Evolutionary conservation across 1,140 invertebrate genomes (phyloP).

Genomic region (Cydia fagiglandana): DNA sequence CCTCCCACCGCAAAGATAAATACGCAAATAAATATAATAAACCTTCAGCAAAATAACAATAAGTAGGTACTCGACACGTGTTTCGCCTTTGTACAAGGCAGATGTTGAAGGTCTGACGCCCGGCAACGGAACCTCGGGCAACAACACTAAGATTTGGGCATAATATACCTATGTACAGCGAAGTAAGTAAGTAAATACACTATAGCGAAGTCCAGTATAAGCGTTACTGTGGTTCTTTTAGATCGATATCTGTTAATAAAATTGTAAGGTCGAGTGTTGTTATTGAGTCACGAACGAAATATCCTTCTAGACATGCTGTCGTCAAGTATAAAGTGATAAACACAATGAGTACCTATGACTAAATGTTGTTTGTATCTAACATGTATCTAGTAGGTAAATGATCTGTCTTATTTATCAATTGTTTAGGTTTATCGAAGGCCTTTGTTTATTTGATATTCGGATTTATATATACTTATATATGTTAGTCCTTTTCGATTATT

Average conservation of each 20-base stretch:
- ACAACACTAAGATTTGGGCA: too few species aligned
- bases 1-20: too few species aligned
- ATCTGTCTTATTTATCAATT: neutral
- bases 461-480: neutral
- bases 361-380: neutral
- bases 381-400: neutral
- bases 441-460: neutral
- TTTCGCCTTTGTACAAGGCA: too few species aligned
- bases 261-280: neutral
- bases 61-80: too few species aligned
- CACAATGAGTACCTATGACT: constrained; percentile 10
- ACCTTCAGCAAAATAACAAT: too few species aligned
- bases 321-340: neutral
- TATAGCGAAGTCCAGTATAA: too few species aligned
- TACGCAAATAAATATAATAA: too few species aligned
- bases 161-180: too few species aligned
- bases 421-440: neutral
- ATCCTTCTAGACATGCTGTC: neutral
- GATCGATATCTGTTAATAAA: neutral
- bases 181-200: too few species aligned
- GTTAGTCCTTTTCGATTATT: neutral
- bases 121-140: too few species aligned
- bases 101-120: too few species aligned
- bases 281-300: neutral
- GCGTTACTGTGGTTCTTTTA: too few species aligned